Percentiles rank a stretch among this genome's conserved stretches.
Evolutionary conservation across 1,140 invertebrate species (phyloP).

Genomic region (Zophobas atratus): DNA sequence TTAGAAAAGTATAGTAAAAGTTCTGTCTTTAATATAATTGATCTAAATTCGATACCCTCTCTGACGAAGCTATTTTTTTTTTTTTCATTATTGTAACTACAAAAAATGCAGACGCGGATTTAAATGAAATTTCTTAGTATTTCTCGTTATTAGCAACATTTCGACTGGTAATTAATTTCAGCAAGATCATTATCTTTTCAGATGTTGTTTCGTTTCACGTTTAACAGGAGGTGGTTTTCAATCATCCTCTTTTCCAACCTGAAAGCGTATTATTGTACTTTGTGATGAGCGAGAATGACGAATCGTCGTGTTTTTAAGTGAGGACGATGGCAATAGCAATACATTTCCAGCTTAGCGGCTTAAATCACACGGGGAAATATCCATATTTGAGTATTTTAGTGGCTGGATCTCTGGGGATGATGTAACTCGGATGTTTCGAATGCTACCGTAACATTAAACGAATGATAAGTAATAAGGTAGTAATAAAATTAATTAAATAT

Average conservation of each 20-base stretch:
- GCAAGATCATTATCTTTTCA: neutral
- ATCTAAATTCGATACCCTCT: too few species aligned
- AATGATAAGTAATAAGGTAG: too few species aligned
- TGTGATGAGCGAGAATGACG: constrained; percentile 47
- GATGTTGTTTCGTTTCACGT: constrained; percentile 2
- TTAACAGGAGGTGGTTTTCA: constrained; percentile 16
- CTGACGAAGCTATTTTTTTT: too few species aligned
- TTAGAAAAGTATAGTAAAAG: too few species aligned
- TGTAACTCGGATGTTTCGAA: too few species aligned
- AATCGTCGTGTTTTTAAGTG: constrained; percentile 43
- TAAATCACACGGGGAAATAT: constrained; percentile 44
- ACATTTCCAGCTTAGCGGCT: constrained; percentile 46
- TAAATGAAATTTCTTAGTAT: too few species aligned
- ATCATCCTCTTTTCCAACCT: constrained; percentile 19
- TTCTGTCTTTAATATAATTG: too few species aligned
- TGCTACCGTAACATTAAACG: too few species aligned
- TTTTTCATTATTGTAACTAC: too few species aligned
- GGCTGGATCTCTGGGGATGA: constrained; percentile 24
- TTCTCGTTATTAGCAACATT: too few species aligned
- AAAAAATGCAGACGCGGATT: too few species aligned
- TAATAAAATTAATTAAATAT: too few species aligned
- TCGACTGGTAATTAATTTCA: neutral
- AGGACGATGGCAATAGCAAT: constrained; percentile 45
- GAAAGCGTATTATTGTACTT: constrained; percentile 45
- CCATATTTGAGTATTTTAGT: constrained; percentile 38